Conservation (phyloP, 1,140 invertebrate species). For the Matsumurasca onukii region DNA sequence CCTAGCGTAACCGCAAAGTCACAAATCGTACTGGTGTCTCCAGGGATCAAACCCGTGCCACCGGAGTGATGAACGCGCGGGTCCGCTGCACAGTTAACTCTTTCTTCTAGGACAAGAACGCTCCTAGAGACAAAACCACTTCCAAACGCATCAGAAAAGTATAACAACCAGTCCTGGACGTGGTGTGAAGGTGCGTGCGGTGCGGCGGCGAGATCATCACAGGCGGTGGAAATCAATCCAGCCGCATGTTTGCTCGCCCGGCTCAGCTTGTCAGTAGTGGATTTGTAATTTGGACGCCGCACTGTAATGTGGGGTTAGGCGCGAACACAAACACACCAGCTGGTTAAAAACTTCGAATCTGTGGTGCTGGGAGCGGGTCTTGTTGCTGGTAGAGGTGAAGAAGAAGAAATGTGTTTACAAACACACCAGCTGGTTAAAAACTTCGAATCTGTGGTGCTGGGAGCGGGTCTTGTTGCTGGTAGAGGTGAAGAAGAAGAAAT, state of each 20-base stretch:
- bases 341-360: not conserved
- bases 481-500: too few relatives aligned
- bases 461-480: not conserved
- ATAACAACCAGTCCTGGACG: not conserved
- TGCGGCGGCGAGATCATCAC: not conserved
- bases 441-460: not conserved
- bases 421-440: not conserved
- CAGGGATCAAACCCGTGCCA: too few relatives aligned
- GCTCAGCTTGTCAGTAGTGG: not conserved
- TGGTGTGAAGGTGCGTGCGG: not conserved
- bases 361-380: not conserved
- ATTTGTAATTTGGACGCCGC: not conserved
- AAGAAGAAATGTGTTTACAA: too few relatives aligned
- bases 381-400: too few relatives aligned
- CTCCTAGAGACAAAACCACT: too few relatives aligned
- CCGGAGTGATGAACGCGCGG: too few relatives aligned
- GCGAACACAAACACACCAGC: not conserved
- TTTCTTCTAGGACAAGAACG: too few relatives aligned
- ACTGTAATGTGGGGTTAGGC: not conserved
- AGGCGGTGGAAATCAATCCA: not conserved
- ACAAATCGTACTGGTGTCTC: too few relatives aligned
- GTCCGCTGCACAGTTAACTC: too few relatives aligned
- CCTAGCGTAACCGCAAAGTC: too few relatives aligned
- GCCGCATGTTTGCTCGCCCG: not conserved
- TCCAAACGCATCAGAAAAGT: too few relatives aligned